Percentiles rank a stretch among this genome's conserved stretches.
Evolutionary conservation across 1,140 invertebrate genomes (phyloP).

Genomic region (Caerostris darwini): DNA sequence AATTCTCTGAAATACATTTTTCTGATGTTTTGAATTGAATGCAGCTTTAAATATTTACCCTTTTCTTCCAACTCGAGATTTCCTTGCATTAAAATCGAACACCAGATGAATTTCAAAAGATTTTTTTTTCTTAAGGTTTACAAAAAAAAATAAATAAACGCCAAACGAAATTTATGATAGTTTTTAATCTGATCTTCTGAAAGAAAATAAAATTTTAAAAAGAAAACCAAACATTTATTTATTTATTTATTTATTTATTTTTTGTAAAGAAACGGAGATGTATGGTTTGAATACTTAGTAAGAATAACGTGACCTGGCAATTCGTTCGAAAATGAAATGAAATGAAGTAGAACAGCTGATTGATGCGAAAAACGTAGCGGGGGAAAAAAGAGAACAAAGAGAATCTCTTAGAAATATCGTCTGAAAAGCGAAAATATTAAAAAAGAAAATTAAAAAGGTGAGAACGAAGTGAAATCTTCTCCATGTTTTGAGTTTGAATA

Average conservation of each 20-base stretch:
- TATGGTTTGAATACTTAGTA: not conserved
- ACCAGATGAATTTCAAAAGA: not conserved
- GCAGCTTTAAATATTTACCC: not conserved
- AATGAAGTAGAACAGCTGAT: constrained; percentile 68
- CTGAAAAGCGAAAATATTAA: not conserved
- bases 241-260: too few relatives aligned
- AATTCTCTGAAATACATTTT: not conserved
- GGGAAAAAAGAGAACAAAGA: constrained; percentile 51
- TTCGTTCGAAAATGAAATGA: constrained; percentile 20
- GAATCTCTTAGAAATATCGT: constrained; percentile 39
- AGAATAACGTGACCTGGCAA: constrained; percentile 59
- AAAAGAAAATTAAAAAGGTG: constrained; percentile 27
- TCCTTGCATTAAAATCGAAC: not conserved
- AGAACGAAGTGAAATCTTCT: not conserved
- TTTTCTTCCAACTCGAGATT: not conserved
- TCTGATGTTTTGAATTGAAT: not conserved
- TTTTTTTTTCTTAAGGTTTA: not conserved
- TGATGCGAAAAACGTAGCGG: constrained; percentile 44
- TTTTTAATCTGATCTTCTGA: constrained; percentile 18
- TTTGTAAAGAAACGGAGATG: not conserved
- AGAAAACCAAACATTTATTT: too few relatives aligned
- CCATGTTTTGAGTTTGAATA: constrained; percentile 15
- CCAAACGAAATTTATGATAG: constrained; percentile 5
- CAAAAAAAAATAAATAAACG: not conserved
- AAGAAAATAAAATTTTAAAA: not conserved